phyloP scores from a whole-genome alignment of 2,888 invertebrate species.

The Brachynemurus nebulosus region DNA sequence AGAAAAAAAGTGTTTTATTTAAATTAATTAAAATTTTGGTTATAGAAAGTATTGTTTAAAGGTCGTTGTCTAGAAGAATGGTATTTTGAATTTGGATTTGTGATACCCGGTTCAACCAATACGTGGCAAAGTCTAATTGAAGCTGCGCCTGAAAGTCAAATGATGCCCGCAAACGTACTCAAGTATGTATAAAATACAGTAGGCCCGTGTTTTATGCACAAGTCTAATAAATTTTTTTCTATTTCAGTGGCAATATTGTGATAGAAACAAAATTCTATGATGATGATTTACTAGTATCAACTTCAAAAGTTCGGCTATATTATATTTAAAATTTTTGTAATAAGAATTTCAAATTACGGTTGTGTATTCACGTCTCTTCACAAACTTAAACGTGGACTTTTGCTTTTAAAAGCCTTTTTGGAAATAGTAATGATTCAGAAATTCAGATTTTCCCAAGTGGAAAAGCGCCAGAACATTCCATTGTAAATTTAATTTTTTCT shows the following conservation, averaged over 20 bases:
- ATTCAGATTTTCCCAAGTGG: too few species aligned
- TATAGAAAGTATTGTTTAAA: conserved; percentile 64
- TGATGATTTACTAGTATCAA: conserved; percentile 84
- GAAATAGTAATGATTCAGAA: too few species aligned
- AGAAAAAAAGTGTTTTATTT: neutral
- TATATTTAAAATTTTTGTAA: conserved; percentile 82
- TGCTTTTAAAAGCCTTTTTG: too few species aligned
- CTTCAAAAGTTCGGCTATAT: conserved; percentile 87
- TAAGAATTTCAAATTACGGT: too few species aligned
- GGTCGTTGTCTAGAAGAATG: conserved; percentile 94
- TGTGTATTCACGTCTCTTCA: too few species aligned
- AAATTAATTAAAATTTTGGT: neutral
- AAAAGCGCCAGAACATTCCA: too few species aligned
- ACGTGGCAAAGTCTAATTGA: conserved; percentile 99
- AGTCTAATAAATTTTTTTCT: too few species aligned
- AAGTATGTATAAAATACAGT: conserved; percentile 57
- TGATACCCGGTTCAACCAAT: conserved; percentile 96
- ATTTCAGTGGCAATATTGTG: conserved; percentile 82
- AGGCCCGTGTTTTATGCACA: too few species aligned
- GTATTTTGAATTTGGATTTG: conserved; percentile 99
- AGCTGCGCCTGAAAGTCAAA: conserved; percentile 97
- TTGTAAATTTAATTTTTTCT: too few species aligned
- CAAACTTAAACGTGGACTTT: too few species aligned
- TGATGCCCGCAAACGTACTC: conserved; percentile 98
- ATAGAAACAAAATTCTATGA: conserved; percentile 97